phyloP scores from a whole-genome alignment of 2,797 vertebrate genomes.

The Enteromius treurensis region DNA sequence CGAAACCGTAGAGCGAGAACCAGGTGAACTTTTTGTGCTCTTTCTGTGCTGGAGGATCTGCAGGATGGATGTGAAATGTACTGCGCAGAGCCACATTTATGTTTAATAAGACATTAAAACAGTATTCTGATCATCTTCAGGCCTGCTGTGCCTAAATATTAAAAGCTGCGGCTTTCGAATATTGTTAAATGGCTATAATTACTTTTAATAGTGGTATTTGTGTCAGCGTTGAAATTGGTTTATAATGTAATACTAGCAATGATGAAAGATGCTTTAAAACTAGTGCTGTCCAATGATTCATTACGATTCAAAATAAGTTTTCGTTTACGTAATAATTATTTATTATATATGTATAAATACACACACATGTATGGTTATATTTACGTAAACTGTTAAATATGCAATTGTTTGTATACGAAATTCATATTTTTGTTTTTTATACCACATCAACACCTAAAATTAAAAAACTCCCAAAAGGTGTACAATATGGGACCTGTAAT shows the following conservation, averaged over 20 bases:
- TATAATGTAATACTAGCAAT: not conserved
- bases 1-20: not conserved
- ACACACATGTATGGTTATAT: too few relatives aligned
- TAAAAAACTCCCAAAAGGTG: too few relatives aligned
- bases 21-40: not conserved
- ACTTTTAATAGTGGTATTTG: not conserved
- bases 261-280: not conserved
- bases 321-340: too few relatives aligned
- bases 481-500: too few relatives aligned
- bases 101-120: not conserved
- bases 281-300: too few relatives aligned
- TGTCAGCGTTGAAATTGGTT: not conserved
- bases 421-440: too few relatives aligned
- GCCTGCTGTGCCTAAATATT: not conserved
- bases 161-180: not conserved
- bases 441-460: too few relatives aligned
- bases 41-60: not conserved
- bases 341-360: too few relatives aligned
- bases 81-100: not conserved
- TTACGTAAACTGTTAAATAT: too few relatives aligned
- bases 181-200: not conserved
- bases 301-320: too few relatives aligned
- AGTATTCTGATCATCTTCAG: not conserved
- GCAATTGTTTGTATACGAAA: too few relatives aligned
- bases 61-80: not conserved